Base-by-base conservation (phyloP, 2,888 invertebrate genomes). In the Acrobasis consociella region DNA sequence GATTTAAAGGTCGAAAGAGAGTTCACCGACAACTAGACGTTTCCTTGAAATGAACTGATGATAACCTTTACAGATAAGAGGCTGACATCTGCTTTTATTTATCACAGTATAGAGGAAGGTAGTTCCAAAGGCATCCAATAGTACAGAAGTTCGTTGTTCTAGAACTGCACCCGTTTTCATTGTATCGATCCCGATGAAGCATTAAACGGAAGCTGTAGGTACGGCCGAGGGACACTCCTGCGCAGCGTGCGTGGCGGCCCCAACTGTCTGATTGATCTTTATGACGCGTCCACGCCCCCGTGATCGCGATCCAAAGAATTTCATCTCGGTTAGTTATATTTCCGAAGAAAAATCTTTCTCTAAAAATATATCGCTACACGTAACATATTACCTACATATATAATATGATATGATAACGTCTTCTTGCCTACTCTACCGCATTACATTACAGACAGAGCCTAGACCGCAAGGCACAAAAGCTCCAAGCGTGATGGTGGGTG, bases 261-360 rank as follows among this genome's bases (percentile, higher is more conserved):
- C 89, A 91, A 91, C 91, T 91, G 91, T 86, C 87, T 88, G 90
- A 91, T 89, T 90, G 87, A 87, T 87, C 88, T 89, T 89, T 90
- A 90, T 89, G 86, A 89, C 81, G 78, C 73, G 83, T 75, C 83
- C 83, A 86, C 86, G 82, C 87, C 86, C 87, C 78, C 72, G 65
- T 73, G 75, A 77, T 75, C 69, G 69, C 73, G 69, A 79, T 77
- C 74, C 71, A 74, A 72, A 55, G 55, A 49, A 49, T 55, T 49
- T 62, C 15, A 37, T 49, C 22, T 22, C 22, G 22, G 22, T 22
- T 2, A 22, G 22, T 22, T 22, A 22, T 22, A 22, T 22, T 22
- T 22, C 22, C 22, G 22, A 22, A 22, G 22, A 22, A 22, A 22
- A 22, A n/a, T n/a, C n/a, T 22, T 22, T 3, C 1, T 22, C 22